These are phyloP conservation scores for Scolopax bukidnonensis DNA, from an alignment of 2,797 vertebrate genomes.

Conservation along the genomic window DNA sequence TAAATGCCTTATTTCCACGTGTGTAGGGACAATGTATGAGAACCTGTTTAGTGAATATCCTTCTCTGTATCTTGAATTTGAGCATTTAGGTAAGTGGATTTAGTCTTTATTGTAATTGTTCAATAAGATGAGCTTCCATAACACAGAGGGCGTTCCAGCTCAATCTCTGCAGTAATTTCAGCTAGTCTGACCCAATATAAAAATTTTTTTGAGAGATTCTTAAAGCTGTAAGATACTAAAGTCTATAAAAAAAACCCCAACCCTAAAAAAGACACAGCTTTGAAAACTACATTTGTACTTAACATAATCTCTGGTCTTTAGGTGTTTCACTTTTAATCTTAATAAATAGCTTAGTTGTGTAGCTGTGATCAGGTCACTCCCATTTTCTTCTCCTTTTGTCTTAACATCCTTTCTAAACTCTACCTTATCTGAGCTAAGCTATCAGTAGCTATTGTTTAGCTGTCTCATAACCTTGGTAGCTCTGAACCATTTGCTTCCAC, in stretches of 20 bases:
- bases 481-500: not conserved
- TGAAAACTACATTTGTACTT: not conserved
- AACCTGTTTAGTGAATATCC: not conserved
- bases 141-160: not conserved
- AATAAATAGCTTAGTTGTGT: not conserved
- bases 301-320: not conserved
- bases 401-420: not conserved
- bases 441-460: not conserved
- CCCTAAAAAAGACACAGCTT: not conserved
- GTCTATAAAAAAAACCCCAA: not conserved
- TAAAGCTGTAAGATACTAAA: not conserved
- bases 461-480: slow-evolving; percentile 30
- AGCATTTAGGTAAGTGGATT: not conserved
- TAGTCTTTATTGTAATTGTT: not conserved
- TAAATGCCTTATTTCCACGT: not conserved
- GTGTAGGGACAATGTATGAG: not conserved
- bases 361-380: not conserved
- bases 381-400: not conserved
- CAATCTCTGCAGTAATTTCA: not conserved
- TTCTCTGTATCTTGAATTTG: not conserved
- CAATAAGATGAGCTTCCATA: not conserved
- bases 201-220: not conserved
- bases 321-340: not conserved
- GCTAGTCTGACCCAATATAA: not conserved
- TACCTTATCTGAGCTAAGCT: not conserved